These are phyloP conservation scores for Mythimna lalbum DNA, from an alignment of 2,888 invertebrate species.

Conservation along the genomic window DNA sequence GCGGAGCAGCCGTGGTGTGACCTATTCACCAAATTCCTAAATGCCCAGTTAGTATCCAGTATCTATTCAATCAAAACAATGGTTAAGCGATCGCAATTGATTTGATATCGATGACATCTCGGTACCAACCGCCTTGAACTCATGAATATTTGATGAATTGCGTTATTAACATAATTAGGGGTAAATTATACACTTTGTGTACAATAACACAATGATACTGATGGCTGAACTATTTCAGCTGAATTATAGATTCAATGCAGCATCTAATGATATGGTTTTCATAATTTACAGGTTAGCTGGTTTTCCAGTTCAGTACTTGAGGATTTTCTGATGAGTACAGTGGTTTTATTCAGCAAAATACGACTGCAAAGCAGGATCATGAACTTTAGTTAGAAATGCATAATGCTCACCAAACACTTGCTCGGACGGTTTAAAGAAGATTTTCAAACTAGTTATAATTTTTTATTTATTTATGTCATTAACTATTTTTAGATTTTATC, in stretches of 20 bases:
- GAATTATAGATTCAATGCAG: slow-evolving; percentile 21
- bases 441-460: too few species aligned
- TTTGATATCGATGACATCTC: slow-evolving; percentile 59
- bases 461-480: too few species aligned
- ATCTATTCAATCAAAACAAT: slow-evolving; percentile 36
- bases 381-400: too few species aligned
- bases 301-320: background rate
- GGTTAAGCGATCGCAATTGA: slow-evolving; percentile 45
- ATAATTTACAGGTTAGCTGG: background rate
- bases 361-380: too few species aligned
- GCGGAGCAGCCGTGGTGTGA: too few species aligned
- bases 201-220: slow-evolving; percentile 32
- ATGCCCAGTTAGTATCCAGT: background rate
- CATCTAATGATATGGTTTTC: slow-evolving; percentile 4
- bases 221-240: slow-evolving; percentile 28
- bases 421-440: too few species aligned
- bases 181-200: slow-evolving; percentile 56
- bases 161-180: slow-evolving; percentile 58
- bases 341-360: background rate
- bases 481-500: too few species aligned
- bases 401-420: too few species aligned
- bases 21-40: too few species aligned
- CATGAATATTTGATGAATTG: slow-evolving; percentile 57
- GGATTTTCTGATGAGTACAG: background rate
- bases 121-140: slow-evolving; percentile 46